phyloP scores from a whole-genome alignment of 2,113 vertebrate species.

The Myrmophylax atrothorax region DNA sequence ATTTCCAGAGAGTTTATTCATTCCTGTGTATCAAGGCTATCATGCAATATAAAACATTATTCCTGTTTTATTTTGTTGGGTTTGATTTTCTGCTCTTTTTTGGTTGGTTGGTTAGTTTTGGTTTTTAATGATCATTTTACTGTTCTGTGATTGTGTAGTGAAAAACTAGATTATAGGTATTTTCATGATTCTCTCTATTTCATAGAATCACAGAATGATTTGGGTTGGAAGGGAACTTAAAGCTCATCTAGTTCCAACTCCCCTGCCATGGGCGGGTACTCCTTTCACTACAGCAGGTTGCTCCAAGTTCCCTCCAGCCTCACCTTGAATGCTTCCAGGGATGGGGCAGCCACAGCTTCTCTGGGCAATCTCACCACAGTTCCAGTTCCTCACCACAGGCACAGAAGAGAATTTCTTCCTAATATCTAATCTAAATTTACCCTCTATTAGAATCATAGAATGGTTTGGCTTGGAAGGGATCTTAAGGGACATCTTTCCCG shows the following conservation, averaged over 20 bases:
- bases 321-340: neutral
- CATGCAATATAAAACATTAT: rapidly evolving
- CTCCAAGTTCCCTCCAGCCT: neutral
- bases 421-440: neutral
- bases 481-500: too few species aligned
- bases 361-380: neutral
- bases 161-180: neutral
- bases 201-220: neutral
- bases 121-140: neutral
- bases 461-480: neutral
- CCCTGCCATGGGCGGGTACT: neutral
- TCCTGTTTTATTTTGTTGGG: neutral
- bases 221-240: neutral
- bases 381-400: neutral
- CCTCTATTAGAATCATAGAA: neutral
- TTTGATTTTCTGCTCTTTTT: neutral
- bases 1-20: neutral
- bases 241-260: neutral
- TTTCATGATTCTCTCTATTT: neutral
- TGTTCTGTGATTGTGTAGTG: neutral
- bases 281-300: neutral
- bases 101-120: neutral
- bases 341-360: neutral
- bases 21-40: neutral
- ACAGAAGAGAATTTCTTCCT: neutral